Evolutionary conservation across 2,888 invertebrate species (phyloP).

Genomic region (Oxyteleia sp.): DNA sequence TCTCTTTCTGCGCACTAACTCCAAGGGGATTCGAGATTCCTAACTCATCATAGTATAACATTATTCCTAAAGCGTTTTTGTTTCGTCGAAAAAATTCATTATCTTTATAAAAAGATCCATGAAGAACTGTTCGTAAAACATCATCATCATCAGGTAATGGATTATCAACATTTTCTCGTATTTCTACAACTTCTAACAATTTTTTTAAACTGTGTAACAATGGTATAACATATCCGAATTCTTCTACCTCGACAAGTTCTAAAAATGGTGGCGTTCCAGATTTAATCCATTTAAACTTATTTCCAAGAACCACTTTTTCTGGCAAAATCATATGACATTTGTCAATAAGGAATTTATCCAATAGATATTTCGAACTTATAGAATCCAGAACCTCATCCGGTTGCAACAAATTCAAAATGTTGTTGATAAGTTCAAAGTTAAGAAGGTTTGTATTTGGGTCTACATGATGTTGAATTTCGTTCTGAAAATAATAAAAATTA

Average conservation of each 20-base stretch:
- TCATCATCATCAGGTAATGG: slow-evolving; percentile 23
- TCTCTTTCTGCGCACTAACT: neutral
- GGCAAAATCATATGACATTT: slow-evolving; percentile 23
- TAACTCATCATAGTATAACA: slow-evolving; percentile 71
- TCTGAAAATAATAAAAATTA: neutral
- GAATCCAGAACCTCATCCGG: neutral
- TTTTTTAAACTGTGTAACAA: slow-evolving; percentile 63
- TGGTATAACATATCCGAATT: slow-evolving; percentile 61
- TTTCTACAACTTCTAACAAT: slow-evolving; percentile 59
- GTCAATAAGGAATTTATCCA: slow-evolving; percentile 12
- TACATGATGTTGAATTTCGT: neutral
- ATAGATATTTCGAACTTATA: slow-evolving; percentile 10
- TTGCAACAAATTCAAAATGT: neutral
- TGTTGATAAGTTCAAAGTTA: neutral
- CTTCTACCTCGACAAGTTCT: slow-evolving; percentile 12
- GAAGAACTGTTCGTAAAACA: slow-evolving; percentile 50
- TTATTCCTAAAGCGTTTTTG: slow-evolving; percentile 70
- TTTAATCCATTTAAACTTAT: neutral
- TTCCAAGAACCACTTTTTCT: neutral
- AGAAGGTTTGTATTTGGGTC: neutral
- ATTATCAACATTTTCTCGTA: slow-evolving; percentile 56
- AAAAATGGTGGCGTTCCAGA: neutral
- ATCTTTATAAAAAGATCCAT: slow-evolving; percentile 71
- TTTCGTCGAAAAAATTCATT: slow-evolving; percentile 61
- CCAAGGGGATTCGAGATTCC: slow-evolving; percentile 47